phyloP scores from a whole-genome alignment of 2,113 vertebrate species.

The Marmota flaviventris region DNA sequence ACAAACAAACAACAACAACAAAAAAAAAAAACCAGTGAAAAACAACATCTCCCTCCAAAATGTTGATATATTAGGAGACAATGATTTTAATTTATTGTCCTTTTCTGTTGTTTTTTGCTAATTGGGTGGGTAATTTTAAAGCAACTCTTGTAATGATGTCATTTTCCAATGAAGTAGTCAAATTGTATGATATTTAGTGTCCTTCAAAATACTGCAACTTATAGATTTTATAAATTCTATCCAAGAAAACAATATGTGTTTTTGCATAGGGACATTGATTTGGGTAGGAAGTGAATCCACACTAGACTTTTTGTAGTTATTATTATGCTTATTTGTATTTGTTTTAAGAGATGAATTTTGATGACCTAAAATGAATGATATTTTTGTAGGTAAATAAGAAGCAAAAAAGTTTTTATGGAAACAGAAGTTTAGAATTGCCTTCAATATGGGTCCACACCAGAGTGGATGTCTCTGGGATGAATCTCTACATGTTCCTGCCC shows the following conservation, averaged over 20 bases:
- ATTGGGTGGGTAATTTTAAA: background rate
- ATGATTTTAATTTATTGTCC: background rate
- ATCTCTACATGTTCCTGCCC: accelerated
- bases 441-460: background rate
- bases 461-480: accelerated
- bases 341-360: background rate
- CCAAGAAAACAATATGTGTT: background rate
- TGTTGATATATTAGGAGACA: background rate
- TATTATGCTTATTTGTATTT: background rate
- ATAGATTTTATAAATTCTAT: background rate
- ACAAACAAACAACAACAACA: no score
- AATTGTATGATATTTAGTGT: background rate
- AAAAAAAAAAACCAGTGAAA: no score
- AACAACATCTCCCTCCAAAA: no score
- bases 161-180: background rate
- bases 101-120: background rate
- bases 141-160: background rate
- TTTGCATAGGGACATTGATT: accelerated
- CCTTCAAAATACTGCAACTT: background rate
- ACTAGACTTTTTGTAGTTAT: background rate
- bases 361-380: background rate
- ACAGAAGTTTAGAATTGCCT: background rate
- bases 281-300: background rate
- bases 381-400: background rate
- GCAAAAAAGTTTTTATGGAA: background rate